phyloP scores from a whole-genome alignment of 2,113 vertebrate genomes.

The Prunella fulvescens region DNA sequence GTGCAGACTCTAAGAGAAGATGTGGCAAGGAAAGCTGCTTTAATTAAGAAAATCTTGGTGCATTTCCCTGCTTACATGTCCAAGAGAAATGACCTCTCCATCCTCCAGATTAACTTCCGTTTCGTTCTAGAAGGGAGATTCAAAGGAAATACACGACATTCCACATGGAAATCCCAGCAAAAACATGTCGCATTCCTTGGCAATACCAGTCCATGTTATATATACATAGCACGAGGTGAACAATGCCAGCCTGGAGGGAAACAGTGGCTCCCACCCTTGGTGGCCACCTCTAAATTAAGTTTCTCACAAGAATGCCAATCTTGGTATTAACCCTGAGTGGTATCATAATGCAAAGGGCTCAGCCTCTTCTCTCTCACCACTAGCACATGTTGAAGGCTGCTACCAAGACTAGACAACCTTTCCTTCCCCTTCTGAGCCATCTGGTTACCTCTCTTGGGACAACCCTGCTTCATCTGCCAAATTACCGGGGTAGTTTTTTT shows the following conservation, averaged over 20 bases:
- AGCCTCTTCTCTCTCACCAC: neutral
- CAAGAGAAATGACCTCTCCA: neutral
- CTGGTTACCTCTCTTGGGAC: neutral
- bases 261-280: neutral
- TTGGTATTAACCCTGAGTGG: neutral
- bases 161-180: constrained; percentile 46
- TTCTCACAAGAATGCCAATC: neutral
- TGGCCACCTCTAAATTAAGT: neutral
- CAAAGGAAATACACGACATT: constrained; percentile 53
- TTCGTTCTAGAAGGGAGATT: neutral
- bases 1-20: neutral
- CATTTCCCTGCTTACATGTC: neutral
- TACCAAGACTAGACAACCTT: neutral
- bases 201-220: neutral
- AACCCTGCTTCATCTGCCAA: neutral
- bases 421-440: neutral
- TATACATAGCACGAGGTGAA: neutral
- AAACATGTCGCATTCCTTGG: neutral
- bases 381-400: neutral
- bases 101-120: neutral
- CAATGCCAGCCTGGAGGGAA: neutral
- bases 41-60: neutral
- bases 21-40: neutral
- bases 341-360: neutral
- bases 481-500: neutral